Evolutionary conservation across 2,888 invertebrate species (phyloP).

Genomic region (Xylota sylvarum): DNA sequence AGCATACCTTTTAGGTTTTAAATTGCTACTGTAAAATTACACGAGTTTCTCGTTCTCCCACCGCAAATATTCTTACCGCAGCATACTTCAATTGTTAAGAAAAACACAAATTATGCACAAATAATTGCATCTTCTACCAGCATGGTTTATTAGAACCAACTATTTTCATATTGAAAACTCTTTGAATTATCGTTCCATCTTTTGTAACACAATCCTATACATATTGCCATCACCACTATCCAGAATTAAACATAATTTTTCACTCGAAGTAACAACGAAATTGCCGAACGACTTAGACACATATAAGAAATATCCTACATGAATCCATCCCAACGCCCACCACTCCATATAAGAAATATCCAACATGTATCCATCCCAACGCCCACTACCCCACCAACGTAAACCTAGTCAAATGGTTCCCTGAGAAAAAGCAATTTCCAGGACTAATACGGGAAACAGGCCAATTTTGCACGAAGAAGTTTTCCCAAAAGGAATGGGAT

Average conservation of each 20-base stretch:
- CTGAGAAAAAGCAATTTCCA: constrained; percentile 35
- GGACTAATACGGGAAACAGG: constrained; percentile 30
- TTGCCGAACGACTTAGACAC: constrained; percentile 40
- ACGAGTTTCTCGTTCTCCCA: no score
- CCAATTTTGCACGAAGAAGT: constrained; percentile 24
- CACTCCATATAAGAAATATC: constrained; percentile 12
- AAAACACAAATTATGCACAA: background rate
- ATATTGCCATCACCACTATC: background rate
- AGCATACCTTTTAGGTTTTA: no score
- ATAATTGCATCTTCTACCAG: background rate
- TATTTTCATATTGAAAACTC: background rate
- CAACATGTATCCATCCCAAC: background rate
- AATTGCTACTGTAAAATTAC: no score
- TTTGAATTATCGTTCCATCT: background rate
- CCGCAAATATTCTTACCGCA: no score
- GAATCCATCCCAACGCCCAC: background rate
- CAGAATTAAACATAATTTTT: constrained; percentile 56
- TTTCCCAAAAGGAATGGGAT: background rate
- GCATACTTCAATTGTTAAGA: no score
- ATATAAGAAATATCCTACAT: constrained; percentile 13
- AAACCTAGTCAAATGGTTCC: background rate
- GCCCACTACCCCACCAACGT: background rate
- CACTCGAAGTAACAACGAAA: constrained; percentile 57
- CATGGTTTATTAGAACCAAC: background rate
- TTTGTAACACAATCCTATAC: background rate